phyloP scores from a whole-genome alignment of 1,140 invertebrate species.

The Drosophila pruinosa region DNA sequence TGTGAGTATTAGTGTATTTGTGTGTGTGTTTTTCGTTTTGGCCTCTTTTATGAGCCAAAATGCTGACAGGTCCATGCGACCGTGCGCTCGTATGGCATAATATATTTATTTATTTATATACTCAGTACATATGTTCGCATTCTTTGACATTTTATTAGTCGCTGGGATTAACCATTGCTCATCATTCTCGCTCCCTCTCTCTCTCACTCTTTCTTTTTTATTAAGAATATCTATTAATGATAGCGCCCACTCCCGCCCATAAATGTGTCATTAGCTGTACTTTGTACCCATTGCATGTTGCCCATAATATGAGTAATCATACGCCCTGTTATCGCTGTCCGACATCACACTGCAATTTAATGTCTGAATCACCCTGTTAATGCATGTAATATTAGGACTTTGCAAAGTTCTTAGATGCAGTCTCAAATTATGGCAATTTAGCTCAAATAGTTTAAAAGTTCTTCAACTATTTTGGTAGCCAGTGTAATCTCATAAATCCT shows the following conservation, averaged over 20 bases:
- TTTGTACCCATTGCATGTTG: constrained; percentile 1
- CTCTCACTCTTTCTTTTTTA: background rate
- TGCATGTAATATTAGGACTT: background rate
- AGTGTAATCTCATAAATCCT: background rate
- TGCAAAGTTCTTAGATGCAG: background rate
- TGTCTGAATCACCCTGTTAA: background rate
- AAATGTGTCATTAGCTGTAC: constrained; percentile 14
- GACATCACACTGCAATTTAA: background rate
- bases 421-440: background rate
- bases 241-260: background rate
- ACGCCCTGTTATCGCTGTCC: constrained; percentile 15
- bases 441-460: background rate
- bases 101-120: constrained; percentile 16
- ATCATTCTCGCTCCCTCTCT: background rate
- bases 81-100: background rate
- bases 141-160: constrained; percentile 49
- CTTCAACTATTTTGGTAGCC: background rate
- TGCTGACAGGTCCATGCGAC: constrained; percentile 42
- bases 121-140: constrained; percentile 39
- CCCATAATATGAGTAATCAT: constrained; percentile 27
- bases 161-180: constrained; percentile 45
- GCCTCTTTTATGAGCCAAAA: constrained; percentile 46
- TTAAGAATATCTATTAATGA: constrained; percentile 12
- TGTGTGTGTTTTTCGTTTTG: background rate
- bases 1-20: background rate